Base-by-base conservation (phyloP, 2,888 invertebrate species). In the Phaedon cochleariae region DNA sequence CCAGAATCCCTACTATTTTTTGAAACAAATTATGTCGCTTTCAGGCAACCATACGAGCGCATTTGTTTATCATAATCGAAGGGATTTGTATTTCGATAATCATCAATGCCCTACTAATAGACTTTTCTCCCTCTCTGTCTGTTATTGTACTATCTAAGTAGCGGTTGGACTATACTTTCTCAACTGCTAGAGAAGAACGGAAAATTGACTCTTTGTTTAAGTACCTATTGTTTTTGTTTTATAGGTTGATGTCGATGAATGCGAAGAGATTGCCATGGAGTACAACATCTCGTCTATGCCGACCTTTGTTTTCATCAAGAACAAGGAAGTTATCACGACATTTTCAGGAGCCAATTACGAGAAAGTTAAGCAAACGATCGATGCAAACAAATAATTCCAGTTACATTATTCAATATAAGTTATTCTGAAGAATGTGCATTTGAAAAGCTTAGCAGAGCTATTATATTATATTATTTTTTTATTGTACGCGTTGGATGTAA, bases 271-370 rank as follows among this genome's bases (percentile, higher is more conserved):
- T 64, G 92, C 93, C 2, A 85, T 88, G 69, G 88, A 91, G 75
- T 95, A 93, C 85, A 88, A 90, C 79, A 89, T 96, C 78, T 87
- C 88, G 74, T 92, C 94, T 60, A 95, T 96, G 95, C 96, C 96
- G 48, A 96, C 96, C 2, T 96, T 96, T 81, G 85, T 95, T 15
- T 95, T 95, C 83, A 85, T 96, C 72, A 95, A 94, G 84, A 89
- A 88, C 76, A 85, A 86, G 64, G 80, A 87, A 78, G 88, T 88
- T 80, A 84, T 94, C 57, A 88, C 90, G 9, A 87, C 87, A 72
- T 93, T 95, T 84, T 89, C 92, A 64, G 95, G 95, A 17, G 94
- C 94, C 31, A 94, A 93, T 80, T 87, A 86, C 58, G 89, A 89
- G 26, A 92, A 90, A 83, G 85, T 95, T 59, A 87, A 85, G 79